These are phyloP conservation scores for Tetraneura akinire DNA, from an alignment of 1,140 invertebrate genomes.

Conservation along the genomic window DNA sequence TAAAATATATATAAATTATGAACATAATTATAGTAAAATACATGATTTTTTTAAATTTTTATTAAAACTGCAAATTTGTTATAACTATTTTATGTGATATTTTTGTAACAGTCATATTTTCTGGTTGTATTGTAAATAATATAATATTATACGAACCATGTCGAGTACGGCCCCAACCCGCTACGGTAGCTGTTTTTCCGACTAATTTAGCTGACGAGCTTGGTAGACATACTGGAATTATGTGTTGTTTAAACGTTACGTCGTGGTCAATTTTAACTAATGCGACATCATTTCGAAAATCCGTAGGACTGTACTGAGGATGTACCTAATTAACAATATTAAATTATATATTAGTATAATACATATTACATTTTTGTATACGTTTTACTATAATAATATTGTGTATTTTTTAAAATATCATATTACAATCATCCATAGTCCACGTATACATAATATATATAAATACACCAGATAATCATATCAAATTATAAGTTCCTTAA, in stretches of 20 bases:
- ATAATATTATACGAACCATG: constrained; percentile 65
- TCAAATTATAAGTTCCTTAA: too few relatives aligned
- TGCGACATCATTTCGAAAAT: constrained; percentile 88
- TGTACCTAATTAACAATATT: constrained; percentile 64
- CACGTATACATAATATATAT: too few relatives aligned
- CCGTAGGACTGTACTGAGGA: constrained; percentile 81
- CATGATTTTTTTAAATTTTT: neutral
- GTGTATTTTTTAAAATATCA: too few relatives aligned
- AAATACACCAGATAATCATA: too few relatives aligned
- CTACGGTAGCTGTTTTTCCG: constrained; percentile 83
- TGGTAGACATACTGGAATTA: constrained; percentile 83
- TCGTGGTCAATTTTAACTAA: constrained; percentile 76
- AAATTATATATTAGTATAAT: neutral
- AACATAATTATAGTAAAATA: neutral
- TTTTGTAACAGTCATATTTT: too few relatives aligned
- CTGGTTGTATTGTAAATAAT: neutral
- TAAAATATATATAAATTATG: too few relatives aligned
- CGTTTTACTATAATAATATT: too few relatives aligned
- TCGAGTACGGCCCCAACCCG: constrained; percentile 84
- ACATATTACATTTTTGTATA: too few relatives aligned
- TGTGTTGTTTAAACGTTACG: constrained; percentile 85
- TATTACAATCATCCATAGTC: too few relatives aligned
- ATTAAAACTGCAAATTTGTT: neutral
- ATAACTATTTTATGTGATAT: neutral
- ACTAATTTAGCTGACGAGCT: constrained; percentile 72